Base-by-base conservation (phyloP, 1,140 invertebrate species). In the Palaemon carinicauda region DNA sequence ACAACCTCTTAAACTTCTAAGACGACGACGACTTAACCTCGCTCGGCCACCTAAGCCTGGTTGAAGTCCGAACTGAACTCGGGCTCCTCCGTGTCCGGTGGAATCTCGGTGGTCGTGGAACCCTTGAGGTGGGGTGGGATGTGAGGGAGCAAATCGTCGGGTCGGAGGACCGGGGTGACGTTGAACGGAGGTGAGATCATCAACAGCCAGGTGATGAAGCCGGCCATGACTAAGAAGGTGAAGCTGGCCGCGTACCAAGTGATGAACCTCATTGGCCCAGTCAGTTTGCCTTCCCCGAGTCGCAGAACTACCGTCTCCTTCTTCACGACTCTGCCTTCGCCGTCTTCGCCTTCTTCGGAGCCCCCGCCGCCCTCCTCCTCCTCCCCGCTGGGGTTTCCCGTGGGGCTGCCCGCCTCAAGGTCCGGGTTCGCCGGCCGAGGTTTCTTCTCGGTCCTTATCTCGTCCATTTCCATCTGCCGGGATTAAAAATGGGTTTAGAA, bases 151-250 rank as follows among this genome's bases (percentile, higher is more conserved):
- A 17, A 4, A 19, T 29, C 65, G 65, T 27, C 65, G 10, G 65
- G 65, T 14, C 65, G n/a, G 65, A 14, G 24, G 5, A 24, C 24
- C 27, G 78, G 84, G 33, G 56, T 27, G 0, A 84, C 82, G 41
- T 79, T 86, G 77, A 80, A 86, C 12, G 84, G 84, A 60, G 84
- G 84, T 15, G 84, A 86, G 77, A 86, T 86, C 3, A 86, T 52
- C 15, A 86, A 51, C 0, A 86, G 51, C 41, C 77, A 65, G 21
- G 80, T 51, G 41, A 86, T 86, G 50, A 71, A 41, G 0, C 27
- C 77, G 0, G 74, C 50, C 84, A 86, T 86, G 17, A 86, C 29
- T 3, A 74, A 3, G 77, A 86, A 86, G 77, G 84, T 86, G n/a
- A 86, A 80, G 10, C 31, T 77, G 5, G 84, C 33, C 19, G 84